phyloP scores from a whole-genome alignment of 2,113 vertebrate species.

The Diadophis punctatus region DNA sequence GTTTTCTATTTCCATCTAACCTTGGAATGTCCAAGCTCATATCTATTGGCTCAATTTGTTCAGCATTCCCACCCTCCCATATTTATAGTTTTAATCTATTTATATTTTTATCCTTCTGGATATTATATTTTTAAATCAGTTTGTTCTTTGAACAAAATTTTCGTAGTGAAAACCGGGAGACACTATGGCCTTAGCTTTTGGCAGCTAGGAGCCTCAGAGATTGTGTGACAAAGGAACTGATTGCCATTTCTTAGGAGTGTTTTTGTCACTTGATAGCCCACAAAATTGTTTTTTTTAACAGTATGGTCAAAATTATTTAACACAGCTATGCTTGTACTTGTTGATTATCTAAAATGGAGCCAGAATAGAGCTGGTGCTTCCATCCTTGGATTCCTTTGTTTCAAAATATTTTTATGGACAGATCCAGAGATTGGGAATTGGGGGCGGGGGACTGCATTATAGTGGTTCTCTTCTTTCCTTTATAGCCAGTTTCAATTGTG shows the following conservation, averaged over 20 bases:
- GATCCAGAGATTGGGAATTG: background rate
- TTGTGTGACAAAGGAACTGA: background rate
- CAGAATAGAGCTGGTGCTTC: background rate
- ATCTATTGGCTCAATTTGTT: background rate
- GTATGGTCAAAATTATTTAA: background rate
- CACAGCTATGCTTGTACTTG: background rate
- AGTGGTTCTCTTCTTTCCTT: background rate
- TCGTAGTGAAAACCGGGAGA: background rate
- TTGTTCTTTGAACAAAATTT: constrained; percentile 21
- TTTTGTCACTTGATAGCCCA: background rate
- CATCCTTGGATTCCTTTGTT: background rate
- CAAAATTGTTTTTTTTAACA: background rate
- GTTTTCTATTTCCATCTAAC: background rate
- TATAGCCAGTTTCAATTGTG: background rate
- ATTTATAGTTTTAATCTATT: background rate
- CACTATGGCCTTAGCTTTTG: background rate
- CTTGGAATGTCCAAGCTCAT: background rate
- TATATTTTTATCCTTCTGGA: background rate
- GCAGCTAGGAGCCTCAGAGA: background rate
- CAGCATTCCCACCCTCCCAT: background rate
- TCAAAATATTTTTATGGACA: background rate
- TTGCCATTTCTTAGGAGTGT: background rate
- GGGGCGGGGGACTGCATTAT: background rate
- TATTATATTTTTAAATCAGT: background rate
- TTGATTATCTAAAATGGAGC: background rate